Conservation (phyloP, 1,140 invertebrate genomes). For the Zophobas morio region DNA sequence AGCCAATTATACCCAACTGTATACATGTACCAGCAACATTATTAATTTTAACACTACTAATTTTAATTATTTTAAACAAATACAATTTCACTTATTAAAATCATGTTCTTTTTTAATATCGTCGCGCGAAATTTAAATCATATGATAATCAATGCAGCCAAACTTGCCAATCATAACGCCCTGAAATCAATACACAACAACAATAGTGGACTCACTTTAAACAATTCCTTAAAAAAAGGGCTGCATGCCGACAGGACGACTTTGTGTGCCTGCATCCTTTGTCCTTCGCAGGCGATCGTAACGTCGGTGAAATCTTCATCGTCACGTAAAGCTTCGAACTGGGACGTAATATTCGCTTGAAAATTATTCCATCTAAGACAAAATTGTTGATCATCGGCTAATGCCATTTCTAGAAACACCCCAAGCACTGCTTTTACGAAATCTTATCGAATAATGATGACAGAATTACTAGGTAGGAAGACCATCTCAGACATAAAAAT, state of each 20-base stretch:
- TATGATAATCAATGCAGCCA: slow-evolving; percentile 30
- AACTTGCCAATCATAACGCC: slow-evolving; percentile 23
- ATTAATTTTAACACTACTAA: too few relatives aligned
- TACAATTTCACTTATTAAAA: background rate
- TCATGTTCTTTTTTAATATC: background rate
- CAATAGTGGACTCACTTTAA: slow-evolving; percentile 75
- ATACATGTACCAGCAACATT: background rate
- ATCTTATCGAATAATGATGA: slow-evolving; percentile 17
- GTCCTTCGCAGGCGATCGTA: slow-evolving; percentile 85
- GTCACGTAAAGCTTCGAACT: slow-evolving; percentile 83
- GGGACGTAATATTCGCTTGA: slow-evolving; percentile 88
- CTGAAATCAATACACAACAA: slow-evolving; percentile 55
- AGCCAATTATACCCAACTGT: background rate
- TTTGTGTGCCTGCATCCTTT: slow-evolving; percentile 84
- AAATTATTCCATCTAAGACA: slow-evolving; percentile 95
- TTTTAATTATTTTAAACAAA: background rate
- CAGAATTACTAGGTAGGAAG: slow-evolving; percentile 35
- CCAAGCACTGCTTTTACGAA: slow-evolving; percentile 15
- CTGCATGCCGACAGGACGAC: slow-evolving; percentile 85
- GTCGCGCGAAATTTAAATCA: slow-evolving; percentile 25
- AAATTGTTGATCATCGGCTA: slow-evolving; percentile 85
- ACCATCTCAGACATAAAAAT: slow-evolving; percentile 62
- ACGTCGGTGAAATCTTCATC: slow-evolving; percentile 89
- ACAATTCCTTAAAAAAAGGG: slow-evolving; percentile 86
- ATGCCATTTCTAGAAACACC: slow-evolving; percentile 66